These are phyloP conservation scores for Cheilinus undulatus DNA, from an alignment of 2,113 vertebrate genomes.

Conservation along the genomic window DNA sequence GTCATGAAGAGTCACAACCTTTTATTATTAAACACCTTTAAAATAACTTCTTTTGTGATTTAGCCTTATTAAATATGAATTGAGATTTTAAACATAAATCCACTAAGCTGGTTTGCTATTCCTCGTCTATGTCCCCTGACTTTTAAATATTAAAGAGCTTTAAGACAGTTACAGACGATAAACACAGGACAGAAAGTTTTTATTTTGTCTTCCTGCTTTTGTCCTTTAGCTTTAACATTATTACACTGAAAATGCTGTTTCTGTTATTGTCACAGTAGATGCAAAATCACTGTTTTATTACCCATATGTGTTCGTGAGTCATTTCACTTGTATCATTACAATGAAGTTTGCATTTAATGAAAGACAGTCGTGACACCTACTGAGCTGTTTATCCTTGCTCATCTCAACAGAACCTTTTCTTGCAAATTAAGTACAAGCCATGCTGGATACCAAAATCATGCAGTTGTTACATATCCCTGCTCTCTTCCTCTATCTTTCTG, in stretches of 20 bases:
- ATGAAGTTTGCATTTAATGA: neutral
- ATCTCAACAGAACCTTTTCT: neutral
- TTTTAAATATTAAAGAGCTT: slow-evolving; percentile 16
- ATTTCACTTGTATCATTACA: neutral
- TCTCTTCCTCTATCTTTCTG: slow-evolving; percentile 3
- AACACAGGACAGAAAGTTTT: slow-evolving; percentile 9
- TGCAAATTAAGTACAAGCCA: neutral
- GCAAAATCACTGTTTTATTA: neutral
- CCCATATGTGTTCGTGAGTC: neutral
- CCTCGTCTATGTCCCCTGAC: neutral
- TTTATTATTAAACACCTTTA: neutral
- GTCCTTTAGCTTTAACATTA: neutral
- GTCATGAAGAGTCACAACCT: slow-evolving; percentile 13
- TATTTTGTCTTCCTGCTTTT: neutral
- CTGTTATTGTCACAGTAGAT: neutral
- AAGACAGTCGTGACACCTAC: neutral
- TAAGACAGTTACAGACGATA: slow-evolving; percentile 7
- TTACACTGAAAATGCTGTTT: neutral
- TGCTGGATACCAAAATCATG: slow-evolving; percentile 2
- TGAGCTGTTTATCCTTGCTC: neutral
- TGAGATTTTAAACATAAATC: slow-evolving; percentile 16
- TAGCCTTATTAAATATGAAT: slow-evolving; percentile 17
- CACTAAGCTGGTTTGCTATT: neutral
- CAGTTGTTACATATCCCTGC: slow-evolving; percentile 14
- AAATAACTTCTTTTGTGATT: neutral